phyloP scores from a whole-genome alignment of 2,888 invertebrate genomes.

The Omphaloscelis lunosa region DNA sequence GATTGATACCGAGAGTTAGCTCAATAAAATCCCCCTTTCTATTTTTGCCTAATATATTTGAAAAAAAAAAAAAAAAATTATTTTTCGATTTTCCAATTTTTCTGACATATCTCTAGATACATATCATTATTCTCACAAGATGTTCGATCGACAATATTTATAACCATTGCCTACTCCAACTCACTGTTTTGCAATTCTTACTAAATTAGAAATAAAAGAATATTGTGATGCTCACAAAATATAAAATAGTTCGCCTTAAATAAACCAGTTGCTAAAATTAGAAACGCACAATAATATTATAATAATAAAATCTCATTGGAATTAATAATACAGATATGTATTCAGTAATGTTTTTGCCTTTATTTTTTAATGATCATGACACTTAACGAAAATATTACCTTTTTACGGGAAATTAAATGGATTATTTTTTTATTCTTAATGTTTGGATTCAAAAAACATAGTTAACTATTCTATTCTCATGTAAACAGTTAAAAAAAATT shows the following conservation, averaged over 20 bases:
- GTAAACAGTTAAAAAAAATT: not conserved
- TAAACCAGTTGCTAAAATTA: slow-evolving; percentile 50
- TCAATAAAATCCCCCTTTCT: slow-evolving; percentile 24
- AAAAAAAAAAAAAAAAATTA: slow-evolving; percentile 28
- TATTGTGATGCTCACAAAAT: slow-evolving; percentile 25
- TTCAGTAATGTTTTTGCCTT: slow-evolving; percentile 14
- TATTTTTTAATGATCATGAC: not conserved
- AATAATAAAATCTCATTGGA: not conserved
- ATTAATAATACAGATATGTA: slow-evolving; percentile 19
- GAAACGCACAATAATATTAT: slow-evolving; percentile 55
- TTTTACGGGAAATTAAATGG: not conserved
- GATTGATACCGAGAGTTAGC: slow-evolving; percentile 38
- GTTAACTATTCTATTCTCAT: not conserved
- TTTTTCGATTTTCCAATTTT: slow-evolving; percentile 52
- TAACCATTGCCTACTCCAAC: slow-evolving; percentile 12
- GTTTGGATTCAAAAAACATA: not conserved
- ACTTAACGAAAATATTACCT: not conserved
- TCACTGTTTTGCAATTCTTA: slow-evolving; percentile 21
- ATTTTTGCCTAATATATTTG: slow-evolving; percentile 38
- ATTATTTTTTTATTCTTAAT: not conserved
- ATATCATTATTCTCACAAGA: slow-evolving; percentile 71
- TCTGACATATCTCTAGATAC: slow-evolving; percentile 77
- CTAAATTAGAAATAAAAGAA: slow-evolving; percentile 19
- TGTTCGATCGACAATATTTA: slow-evolving; percentile 41
- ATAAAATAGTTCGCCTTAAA: slow-evolving; percentile 43